Conservation (phyloP, 53 echinoderm and acorn worm species). For the Patiria pectinifera region DNA sequence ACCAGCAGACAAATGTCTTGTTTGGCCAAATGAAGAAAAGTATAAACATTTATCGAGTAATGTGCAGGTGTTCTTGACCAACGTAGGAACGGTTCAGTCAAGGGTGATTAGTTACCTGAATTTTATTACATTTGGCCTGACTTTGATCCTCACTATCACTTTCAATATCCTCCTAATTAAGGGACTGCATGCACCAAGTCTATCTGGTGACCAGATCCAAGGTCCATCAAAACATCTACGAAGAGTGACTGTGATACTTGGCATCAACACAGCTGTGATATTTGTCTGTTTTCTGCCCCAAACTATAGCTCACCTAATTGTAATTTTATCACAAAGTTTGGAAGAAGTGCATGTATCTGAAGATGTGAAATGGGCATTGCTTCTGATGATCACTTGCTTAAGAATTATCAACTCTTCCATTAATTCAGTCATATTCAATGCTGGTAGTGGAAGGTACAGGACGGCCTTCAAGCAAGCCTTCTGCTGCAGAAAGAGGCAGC, state of each 20-base stretch:
- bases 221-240: too few species aligned
- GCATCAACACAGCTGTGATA: background rate
- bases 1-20: background rate
- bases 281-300: background rate
- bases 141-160: background rate
- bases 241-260: too few species aligned
- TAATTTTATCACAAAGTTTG: background rate
- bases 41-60: background rate
- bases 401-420: background rate
- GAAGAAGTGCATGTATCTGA: background rate
- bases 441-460: background rate
- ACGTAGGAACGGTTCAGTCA: too few species aligned
- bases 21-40: background rate
- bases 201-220: too few species aligned
- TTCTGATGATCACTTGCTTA: background rate
- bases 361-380: background rate
- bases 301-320: background rate
- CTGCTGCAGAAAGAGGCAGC: slow-evolving; percentile 1
- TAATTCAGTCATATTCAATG: background rate
- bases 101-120: background rate
- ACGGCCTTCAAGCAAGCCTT: background rate
- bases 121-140: background rate
- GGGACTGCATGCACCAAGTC: too few species aligned
- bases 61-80: background rate
- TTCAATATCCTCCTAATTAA: background rate